phyloP scores from a whole-genome alignment of 2,797 vertebrate genomes.

The Thalassophryne amazonica region DNA sequence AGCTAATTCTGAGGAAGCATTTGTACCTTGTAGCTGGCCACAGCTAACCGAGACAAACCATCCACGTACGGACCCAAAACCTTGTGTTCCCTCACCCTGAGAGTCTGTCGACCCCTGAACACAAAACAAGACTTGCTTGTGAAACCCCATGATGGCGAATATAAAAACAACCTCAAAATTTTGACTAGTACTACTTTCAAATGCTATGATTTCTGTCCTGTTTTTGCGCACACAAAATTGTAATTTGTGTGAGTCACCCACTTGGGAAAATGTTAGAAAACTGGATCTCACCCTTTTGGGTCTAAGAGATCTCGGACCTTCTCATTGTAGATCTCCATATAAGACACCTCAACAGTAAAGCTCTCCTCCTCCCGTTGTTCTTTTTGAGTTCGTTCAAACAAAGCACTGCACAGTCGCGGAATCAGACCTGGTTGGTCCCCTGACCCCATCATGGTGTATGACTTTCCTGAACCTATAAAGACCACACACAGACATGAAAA shows the following conservation, averaged over 20 bases:
- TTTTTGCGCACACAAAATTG: no score
- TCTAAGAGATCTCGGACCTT: conserved; percentile 96
- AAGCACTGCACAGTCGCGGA: conserved; percentile 89
- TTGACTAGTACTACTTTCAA: no score
- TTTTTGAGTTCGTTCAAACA: conserved; percentile 81
- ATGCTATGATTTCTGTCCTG: no score
- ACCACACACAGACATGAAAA: background rate
- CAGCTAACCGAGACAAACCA: conserved; percentile 94
- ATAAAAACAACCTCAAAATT: no score
- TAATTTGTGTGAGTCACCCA: rapidly evolving
- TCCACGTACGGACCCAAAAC: conserved; percentile 97
- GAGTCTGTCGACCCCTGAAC: conserved; percentile 87
- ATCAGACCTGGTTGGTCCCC: conserved; percentile 89
- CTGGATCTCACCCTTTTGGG: conserved; percentile 86
- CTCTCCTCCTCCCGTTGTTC: conserved; percentile 84
- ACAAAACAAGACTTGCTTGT: background rate
- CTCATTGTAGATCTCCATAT: conserved; percentile 99
- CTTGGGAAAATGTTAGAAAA: background rate
- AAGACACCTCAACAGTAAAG: conserved; percentile 95
- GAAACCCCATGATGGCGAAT: no score
- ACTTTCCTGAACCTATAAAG: conserved; percentile 88
- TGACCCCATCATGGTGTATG: conserved; percentile 95
- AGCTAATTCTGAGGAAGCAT: no score
- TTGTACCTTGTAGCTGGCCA: conserved; percentile 91
- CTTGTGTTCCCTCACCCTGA: conserved; percentile 95